Evolutionary conservation across 30 jellyfish, hydroid and myxozoan species (phyloP).

Genomic region (Catostylus mosaicus): DNA sequence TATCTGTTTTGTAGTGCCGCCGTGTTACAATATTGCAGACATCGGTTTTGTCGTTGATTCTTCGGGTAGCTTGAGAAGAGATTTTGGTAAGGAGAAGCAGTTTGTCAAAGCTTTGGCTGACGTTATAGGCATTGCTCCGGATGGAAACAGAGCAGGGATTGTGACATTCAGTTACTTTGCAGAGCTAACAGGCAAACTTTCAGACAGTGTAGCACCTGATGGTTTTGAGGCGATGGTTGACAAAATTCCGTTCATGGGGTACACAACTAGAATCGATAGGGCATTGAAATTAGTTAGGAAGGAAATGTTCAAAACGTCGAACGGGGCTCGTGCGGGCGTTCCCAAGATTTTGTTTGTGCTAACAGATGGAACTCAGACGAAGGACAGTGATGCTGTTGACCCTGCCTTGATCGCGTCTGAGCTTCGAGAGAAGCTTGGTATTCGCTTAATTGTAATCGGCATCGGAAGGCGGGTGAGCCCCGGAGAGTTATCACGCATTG

Average conservation of each 20-base stretch:
- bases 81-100: constrained; percentile 55
- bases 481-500: constrained; percentile 30
- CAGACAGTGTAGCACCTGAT: constrained; percentile 34
- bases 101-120: constrained; percentile 55
- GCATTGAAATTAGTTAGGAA: constrained; percentile 46
- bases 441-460: constrained; percentile 60
- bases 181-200: constrained; percentile 62
- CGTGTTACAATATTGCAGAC: constrained; percentile 44
- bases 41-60: constrained; percentile 70
- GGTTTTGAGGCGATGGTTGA: constrained; percentile 55
- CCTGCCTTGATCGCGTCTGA: constrained; percentile 35
- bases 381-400: constrained; percentile 56
- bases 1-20: constrained; percentile 26
- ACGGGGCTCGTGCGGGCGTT: constrained; percentile 59
- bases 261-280: constrained; percentile 67
- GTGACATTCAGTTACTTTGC: constrained; percentile 75
- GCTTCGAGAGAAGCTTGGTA: constrained; percentile 47
- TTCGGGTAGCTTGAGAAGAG: constrained; percentile 62
- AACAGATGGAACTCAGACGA: constrained; percentile 73
- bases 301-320: constrained; percentile 59
- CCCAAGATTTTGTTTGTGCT: constrained; percentile 52
- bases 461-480: constrained; percentile 53
- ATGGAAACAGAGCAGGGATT: constrained; percentile 78
- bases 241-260: constrained; percentile 47
- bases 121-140: constrained; percentile 15